These are phyloP conservation scores for Synergus itoensis DNA, from an alignment of 2,888 invertebrate species.

Conservation along the genomic window DNA sequence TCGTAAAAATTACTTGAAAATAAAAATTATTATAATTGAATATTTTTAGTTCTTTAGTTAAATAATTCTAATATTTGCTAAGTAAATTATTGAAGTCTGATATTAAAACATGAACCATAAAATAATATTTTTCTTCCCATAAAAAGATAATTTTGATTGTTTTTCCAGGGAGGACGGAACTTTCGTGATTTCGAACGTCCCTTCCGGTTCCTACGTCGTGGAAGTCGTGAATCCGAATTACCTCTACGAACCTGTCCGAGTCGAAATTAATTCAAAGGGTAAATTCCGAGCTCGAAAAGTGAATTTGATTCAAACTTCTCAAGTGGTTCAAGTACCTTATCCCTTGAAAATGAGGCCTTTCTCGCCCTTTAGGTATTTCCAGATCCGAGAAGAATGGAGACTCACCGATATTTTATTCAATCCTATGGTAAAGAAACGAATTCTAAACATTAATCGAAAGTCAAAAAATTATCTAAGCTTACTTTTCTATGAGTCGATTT, in stretches of 20 bases:
- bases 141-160: neutral
- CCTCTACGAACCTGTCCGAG: slow-evolving; percentile 95
- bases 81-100: no score
- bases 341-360: slow-evolving; percentile 93
- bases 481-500: no score
- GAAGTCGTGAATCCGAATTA: slow-evolving; percentile 95
- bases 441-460: no score
- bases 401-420: slow-evolving; percentile 97
- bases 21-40: no score
- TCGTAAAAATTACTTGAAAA: no score
- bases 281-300: slow-evolving; percentile 97
- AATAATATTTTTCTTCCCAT: neutral
- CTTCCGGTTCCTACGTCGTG: slow-evolving; percentile 95
- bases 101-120: no score
- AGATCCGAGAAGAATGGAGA: slow-evolving; percentile 97
- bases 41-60: no score
- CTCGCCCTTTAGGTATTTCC: slow-evolving; percentile 92
- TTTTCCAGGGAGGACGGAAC: slow-evolving; percentile 90
- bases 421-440: slow-evolving; percentile 86
- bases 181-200: slow-evolving; percentile 92
- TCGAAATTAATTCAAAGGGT: slow-evolving; percentile 98
- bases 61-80: no score
- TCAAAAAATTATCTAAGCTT: no score
- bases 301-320: slow-evolving; percentile 94
- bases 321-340: slow-evolving; percentile 94